A percentile compares a stretch with the other conserved stretches of the same genome.
These are phyloP conservation scores for Rhyacophila evoluta DNA, from an alignment of 2,888 invertebrate genomes.

Conservation along the genomic window DNA sequence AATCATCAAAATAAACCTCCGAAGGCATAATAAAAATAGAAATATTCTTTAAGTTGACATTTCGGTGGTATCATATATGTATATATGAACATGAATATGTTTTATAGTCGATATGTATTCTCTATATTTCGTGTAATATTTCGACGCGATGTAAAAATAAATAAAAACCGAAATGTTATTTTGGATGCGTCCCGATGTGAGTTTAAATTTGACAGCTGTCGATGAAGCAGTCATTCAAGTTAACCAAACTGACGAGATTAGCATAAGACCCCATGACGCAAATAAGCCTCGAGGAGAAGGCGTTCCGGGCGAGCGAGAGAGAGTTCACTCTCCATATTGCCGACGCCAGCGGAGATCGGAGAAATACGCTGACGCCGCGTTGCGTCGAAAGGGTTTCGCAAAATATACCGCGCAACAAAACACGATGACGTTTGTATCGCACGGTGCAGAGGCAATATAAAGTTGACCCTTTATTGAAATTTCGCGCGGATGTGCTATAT, in stretches of 20 bases:
- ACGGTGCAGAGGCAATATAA: neutral
- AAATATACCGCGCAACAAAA: neutral
- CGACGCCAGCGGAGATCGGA: neutral
- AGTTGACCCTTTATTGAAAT: slow-evolving; percentile 9
- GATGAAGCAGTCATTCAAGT: slow-evolving; percentile 16
- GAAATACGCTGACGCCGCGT: neutral
- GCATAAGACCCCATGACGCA: slow-evolving; percentile 19
- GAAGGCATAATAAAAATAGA: no score
- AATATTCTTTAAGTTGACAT: no score
- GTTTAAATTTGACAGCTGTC: slow-evolving; percentile 19
- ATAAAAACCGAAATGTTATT: neutral
- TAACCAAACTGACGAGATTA: slow-evolving; percentile 15
- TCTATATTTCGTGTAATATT: neutral
- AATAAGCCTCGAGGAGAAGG: neutral
- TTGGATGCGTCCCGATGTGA: neutral
- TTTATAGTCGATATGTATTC: no score
- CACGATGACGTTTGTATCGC: slow-evolving; percentile 2
- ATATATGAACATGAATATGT: no score
- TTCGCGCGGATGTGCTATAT: neutral
- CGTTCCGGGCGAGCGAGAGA: neutral
- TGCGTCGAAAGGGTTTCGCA: neutral
- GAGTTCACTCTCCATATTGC: neutral
- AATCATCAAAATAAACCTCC: no score
- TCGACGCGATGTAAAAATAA: neutral
- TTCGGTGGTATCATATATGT: no score